These are phyloP conservation scores for Nysson spinosus DNA, from an alignment of 2,888 invertebrate species.

Conservation along the genomic window DNA sequence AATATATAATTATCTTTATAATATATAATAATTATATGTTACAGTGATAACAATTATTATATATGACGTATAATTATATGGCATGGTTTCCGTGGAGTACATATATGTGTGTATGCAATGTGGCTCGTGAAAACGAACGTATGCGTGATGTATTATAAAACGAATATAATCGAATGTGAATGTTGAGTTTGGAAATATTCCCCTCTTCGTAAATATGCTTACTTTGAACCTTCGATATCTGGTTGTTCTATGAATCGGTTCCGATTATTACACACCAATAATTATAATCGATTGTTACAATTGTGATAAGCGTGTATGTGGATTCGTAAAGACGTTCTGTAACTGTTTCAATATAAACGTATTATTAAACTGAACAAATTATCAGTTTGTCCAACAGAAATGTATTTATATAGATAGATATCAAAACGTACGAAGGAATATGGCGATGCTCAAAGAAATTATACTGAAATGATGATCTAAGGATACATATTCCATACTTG, in stretches of 20 bases:
- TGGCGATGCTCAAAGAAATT: no score
- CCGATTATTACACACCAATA: slow-evolving; percentile 23
- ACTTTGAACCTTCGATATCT: slow-evolving; percentile 27
- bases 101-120: background rate
- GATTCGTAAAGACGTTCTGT: no score
- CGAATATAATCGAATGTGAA: slow-evolving; percentile 34
- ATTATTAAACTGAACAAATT: no score
- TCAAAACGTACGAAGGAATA: no score
- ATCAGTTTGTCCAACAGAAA: no score
- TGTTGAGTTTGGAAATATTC: slow-evolving; percentile 29
- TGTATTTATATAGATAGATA: no score
- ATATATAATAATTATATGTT: slow-evolving; percentile 31
- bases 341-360: no score
- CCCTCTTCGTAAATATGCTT: slow-evolving; percentile 15
- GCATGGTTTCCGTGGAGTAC: background rate
- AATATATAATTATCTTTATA: slow-evolving; percentile 26
- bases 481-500: no score
- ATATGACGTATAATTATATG: slow-evolving; percentile 19
- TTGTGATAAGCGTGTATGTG: no score
- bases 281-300: no score
- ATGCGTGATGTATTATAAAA: slow-evolving; percentile 15
- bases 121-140: background rate
- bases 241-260: slow-evolving; percentile 20
- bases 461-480: no score
- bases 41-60: slow-evolving; percentile 26